Evolutionary conservation across 2,888 invertebrate species (phyloP).

Genomic region (Conus canariensis): DNA sequence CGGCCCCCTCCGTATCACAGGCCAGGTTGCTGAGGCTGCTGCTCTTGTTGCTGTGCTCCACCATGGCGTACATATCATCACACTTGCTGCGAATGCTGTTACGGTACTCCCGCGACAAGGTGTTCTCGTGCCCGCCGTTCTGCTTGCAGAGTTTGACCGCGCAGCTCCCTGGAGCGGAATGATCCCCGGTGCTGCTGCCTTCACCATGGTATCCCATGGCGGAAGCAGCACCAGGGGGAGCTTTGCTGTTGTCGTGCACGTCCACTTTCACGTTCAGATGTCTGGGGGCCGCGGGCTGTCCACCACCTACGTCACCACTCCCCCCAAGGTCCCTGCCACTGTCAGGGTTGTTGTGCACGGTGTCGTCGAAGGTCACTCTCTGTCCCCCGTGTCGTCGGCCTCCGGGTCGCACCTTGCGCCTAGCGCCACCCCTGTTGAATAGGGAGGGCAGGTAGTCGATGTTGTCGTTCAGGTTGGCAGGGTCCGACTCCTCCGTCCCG

Average conservation of each 20-base stretch:
- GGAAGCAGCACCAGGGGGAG: not conserved
- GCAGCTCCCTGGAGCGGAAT: not conserved
- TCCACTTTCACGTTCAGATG: slow-evolving; percentile 66
- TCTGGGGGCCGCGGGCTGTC: slow-evolving; percentile 49
- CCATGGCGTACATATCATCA: slow-evolving; percentile 56
- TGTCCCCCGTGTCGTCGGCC: slow-evolving; percentile 62
- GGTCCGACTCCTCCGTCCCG: slow-evolving; percentile 52
- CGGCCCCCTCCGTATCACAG: no score
- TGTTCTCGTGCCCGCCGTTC: slow-evolving; percentile 44
- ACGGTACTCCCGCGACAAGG: slow-evolving; percentile 60
- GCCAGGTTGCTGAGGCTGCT: no score
- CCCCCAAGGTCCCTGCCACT: slow-evolving; percentile 38
- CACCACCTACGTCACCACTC: not conserved
- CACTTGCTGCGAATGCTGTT: slow-evolving; percentile 66
- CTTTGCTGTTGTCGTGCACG: slow-evolving; percentile 57
- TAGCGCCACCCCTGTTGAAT: slow-evolving; percentile 55
- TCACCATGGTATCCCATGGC: not conserved
- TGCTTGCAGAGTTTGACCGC: slow-evolving; percentile 6
- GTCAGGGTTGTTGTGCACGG: slow-evolving; percentile 55
- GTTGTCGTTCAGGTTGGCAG: slow-evolving; percentile 40
- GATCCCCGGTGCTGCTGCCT: not conserved
- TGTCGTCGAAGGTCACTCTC: slow-evolving; percentile 73
- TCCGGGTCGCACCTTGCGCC: slow-evolving; percentile 54
- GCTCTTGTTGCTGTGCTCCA: not conserved
- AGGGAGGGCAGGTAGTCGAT: slow-evolving; percentile 50